Evolutionary conservation across 1,140 invertebrate species (phyloP).

Genomic region (Plectrocnemia conspersa): DNA sequence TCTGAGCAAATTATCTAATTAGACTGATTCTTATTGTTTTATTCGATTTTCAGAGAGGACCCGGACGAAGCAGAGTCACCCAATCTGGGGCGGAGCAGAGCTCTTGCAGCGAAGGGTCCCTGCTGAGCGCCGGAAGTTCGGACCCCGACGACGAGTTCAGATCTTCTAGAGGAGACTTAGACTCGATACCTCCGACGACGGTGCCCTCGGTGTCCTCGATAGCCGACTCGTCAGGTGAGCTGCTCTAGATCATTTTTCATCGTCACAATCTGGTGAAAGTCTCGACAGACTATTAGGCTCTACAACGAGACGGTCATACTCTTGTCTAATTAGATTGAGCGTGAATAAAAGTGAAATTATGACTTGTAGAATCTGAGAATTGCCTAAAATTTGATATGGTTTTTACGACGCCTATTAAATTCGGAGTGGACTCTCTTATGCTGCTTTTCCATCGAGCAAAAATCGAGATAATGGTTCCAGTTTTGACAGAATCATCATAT

Average conservation of each 20-base stretch:
- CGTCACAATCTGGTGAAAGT: too few relatives aligned
- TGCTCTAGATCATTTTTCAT: conserved; percentile 42
- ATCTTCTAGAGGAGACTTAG: conserved; percentile 34
- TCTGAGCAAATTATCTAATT: not conserved
- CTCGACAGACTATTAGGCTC: too few relatives aligned
- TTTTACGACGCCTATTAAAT: too few relatives aligned
- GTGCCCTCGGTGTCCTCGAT: conserved; percentile 40
- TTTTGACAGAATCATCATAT: too few relatives aligned
- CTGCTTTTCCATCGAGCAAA: too few relatives aligned
- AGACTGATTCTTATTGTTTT: conserved; percentile 17
- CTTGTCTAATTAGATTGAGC: too few relatives aligned
- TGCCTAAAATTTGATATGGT: too few relatives aligned
- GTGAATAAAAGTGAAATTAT: too few relatives aligned
- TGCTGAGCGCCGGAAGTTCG: conserved; percentile 66
- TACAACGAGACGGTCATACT: too few relatives aligned
- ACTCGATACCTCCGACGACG: conserved; percentile 34
- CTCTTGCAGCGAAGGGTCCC: conserved; percentile 66
- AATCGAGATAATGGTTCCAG: too few relatives aligned
- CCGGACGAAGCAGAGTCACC: conserved; percentile 32
- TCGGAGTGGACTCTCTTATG: too few relatives aligned
- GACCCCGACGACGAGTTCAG: conserved; percentile 62
- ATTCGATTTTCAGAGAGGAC: conserved; percentile 39
- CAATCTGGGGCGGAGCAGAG: conserved; percentile 60
- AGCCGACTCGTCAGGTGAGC: conserved; percentile 45
- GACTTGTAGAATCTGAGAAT: too few relatives aligned